These are phyloP conservation scores for Acrocephalus scirpaceus DNA, from an alignment of 2,797 vertebrate species.

Conservation along the genomic window DNA sequence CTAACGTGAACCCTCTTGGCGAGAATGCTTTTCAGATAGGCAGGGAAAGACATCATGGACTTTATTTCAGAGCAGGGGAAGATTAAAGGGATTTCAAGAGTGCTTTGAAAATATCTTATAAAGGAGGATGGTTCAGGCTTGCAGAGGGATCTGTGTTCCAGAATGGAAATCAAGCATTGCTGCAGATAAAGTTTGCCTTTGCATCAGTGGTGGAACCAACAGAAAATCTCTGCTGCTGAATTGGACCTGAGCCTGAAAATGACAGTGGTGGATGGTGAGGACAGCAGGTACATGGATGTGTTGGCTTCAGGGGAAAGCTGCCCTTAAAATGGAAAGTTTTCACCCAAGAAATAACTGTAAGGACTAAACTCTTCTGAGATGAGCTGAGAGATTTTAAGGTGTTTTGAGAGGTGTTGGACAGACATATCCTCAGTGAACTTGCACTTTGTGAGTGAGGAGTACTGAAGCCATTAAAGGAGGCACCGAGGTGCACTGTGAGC, in stretches of 20 bases:
- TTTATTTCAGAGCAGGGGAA: constrained; percentile 15
- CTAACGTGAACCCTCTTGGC: not conserved
- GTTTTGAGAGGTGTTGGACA: not conserved
- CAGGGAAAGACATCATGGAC: not conserved
- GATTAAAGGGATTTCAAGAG: constrained; percentile 44
- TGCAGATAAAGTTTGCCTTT: not conserved
- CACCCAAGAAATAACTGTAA: not conserved
- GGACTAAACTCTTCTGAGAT: not conserved
- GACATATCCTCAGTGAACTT: not conserved
- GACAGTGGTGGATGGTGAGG: not conserved
- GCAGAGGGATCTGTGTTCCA: not conserved
- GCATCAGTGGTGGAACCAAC: not conserved
- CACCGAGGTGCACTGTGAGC: fast-evolving
- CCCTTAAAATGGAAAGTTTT: not conserved
- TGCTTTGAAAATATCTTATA: constrained; percentile 29
- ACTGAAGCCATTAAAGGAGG: not conserved
- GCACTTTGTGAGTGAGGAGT: not conserved
- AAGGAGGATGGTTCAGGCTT: not conserved
- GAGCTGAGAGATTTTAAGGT: not conserved
- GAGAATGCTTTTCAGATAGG: not conserved
- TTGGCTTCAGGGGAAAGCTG: not conserved
- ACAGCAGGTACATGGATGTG: not conserved
- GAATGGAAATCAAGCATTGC: not conserved
- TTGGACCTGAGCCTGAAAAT: not conserved
- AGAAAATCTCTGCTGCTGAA: not conserved